Percentiles rank a stretch among this genome's conserved stretches.
phyloP scores from a whole-genome alignment of 2,888 invertebrate genomes.

The Cheilosia urbana region DNA sequence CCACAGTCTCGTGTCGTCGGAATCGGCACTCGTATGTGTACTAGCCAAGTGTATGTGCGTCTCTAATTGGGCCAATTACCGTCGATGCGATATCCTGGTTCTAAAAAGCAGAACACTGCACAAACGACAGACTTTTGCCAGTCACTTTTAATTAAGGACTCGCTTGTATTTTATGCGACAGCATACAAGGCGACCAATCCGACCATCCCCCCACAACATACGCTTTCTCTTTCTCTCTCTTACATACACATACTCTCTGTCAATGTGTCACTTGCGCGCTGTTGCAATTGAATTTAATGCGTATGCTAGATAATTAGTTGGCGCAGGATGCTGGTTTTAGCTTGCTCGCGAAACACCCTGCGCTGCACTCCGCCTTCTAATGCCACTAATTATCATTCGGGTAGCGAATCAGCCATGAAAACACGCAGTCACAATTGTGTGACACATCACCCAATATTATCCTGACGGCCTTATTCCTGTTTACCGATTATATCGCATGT shows the following conservation, averaged over 20 bases:
- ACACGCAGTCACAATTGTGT: constrained; percentile 28
- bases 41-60: constrained; percentile 24
- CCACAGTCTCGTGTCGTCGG: constrained; percentile 41
- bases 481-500: constrained; percentile 42
- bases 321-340: constrained; percentile 43
- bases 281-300: constrained; percentile 69
- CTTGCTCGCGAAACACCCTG: not conserved
- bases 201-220: constrained; percentile 25
- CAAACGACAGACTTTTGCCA: constrained; percentile 52
- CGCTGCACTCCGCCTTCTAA: constrained; percentile 36
- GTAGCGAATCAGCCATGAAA: constrained; percentile 58
- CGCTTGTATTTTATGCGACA: constrained; percentile 47
- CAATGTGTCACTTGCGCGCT: constrained; percentile 58
- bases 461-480: constrained; percentile 23
- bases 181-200: constrained; percentile 9
- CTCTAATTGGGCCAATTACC: constrained; percentile 73
- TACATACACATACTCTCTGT: constrained; percentile 2
- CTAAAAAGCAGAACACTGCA: constrained; percentile 20
- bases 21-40: not conserved
- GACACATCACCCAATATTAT: constrained; percentile 28
- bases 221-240: too few species aligned
- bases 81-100: constrained; percentile 61
- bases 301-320: constrained; percentile 57
- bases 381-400: constrained; percentile 68
- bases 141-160: constrained; percentile 73